Percentiles rank a stretch among this genome's conserved stretches.
phyloP scores from a whole-genome alignment of 2,797 vertebrate species.

The Sorex maritimensis region DNA sequence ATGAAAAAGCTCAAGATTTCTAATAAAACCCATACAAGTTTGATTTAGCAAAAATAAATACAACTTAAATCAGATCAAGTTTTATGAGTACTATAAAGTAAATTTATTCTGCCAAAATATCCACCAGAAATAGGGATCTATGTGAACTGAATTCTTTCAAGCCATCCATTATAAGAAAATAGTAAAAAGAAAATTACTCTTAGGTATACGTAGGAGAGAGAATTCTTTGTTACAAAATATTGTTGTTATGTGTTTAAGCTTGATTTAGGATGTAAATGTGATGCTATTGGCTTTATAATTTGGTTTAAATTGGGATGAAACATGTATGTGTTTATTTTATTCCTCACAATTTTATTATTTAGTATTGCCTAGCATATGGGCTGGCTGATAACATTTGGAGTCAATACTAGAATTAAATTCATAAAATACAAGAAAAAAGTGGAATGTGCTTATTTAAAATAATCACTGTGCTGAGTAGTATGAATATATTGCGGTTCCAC shows the following conservation, averaged over 20 bases:
- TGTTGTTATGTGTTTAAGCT: neutral
- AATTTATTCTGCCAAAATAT: conserved; percentile 57
- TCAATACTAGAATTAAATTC: neutral
- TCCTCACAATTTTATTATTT: conserved; percentile 33
- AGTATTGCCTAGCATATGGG: neutral
- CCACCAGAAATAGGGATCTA: neutral
- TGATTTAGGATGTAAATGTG: neutral
- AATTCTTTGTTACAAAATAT: neutral
- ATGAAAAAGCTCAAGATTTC: conserved; percentile 13
- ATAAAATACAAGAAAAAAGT: neutral
- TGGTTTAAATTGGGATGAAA: neutral
- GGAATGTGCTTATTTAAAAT: neutral
- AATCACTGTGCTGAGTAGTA: neutral
- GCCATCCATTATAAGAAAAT: conserved; percentile 22
- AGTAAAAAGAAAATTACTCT: neutral
- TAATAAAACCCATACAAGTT: conserved; percentile 56
- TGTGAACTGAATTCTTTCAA: conserved; percentile 28
- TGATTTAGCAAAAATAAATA: conserved; percentile 70
- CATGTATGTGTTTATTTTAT: neutral
- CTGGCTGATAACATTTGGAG: neutral
- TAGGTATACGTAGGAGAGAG: neutral
- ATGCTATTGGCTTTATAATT: neutral
- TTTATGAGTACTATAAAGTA: conserved; percentile 40
- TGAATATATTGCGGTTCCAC: neutral
- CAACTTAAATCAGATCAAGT: conserved; percentile 65